Base-by-base conservation (phyloP, 64 coral and sea anemone species). In the Montipora sp. region DNA sequence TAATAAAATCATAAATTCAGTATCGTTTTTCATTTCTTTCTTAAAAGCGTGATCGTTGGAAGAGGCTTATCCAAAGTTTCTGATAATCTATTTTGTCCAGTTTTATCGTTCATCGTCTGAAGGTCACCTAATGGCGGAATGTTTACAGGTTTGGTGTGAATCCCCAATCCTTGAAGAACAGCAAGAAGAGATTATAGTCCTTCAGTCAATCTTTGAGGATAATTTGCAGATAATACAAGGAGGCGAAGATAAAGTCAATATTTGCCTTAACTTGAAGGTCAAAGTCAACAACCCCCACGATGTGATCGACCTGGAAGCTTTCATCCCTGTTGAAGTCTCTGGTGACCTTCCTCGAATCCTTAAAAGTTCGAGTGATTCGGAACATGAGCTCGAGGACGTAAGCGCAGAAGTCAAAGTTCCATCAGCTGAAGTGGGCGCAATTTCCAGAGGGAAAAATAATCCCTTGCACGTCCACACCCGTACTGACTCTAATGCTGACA, bases 201-300 rank as follows among this genome's bases (percentile, higher is more conserved):
- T 97, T 27, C 81, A 97, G 70, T 94, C 95, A 20, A 97, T 97
- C 74, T 97, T 77, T 75, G 24, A 81, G 44, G 95, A 92, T 1
- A 84, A 92, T 60, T 79, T 97, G 59, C 74, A 87, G 27, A 14
- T 92, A 14, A 69, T 91, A 4, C 86, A 66, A 68, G 71, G 61
- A 0, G 60, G 19, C 1, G 92, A 94, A 78, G 66, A 23, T 5
- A 13, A 87, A 43, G 15, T 48, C n/a, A 91, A 69, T 53, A 85
- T 94, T 81, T 86, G 73, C 55, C 89, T 97, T 59, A 94, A 85
- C 69, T 90, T 97, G 86, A 80, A 50, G 5, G 63, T 97, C 18
- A 92, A 79, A 24, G 88, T 94, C 24, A 68, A 74, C 15, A 74
- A 77, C 73, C 95, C 92, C 48, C 59, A 50, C 73, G 95, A 97